phyloP scores from a whole-genome alignment of 1,140 invertebrate species.

The Megalopta genalis region DNA sequence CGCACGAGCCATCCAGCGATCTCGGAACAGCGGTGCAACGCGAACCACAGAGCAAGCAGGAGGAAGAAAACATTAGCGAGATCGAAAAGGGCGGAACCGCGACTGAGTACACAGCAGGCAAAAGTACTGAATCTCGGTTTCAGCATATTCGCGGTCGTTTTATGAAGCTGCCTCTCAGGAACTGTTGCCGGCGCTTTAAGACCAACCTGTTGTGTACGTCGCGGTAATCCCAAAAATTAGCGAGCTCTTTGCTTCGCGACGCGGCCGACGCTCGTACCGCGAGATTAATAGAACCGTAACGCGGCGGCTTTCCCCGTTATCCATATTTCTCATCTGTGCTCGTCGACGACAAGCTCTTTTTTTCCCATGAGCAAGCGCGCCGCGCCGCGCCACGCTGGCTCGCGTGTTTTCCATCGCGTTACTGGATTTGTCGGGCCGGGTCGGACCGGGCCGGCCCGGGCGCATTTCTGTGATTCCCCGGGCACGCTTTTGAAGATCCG shows the following conservation, averaged over 20 bases:
- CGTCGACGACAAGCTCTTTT: background rate
- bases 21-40: too few relatives aligned
- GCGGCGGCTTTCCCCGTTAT: background rate
- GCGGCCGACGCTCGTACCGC: background rate
- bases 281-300: conserved; percentile 5
- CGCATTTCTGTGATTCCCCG: conserved; percentile 33
- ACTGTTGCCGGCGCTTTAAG: background rate
- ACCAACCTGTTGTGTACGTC: background rate
- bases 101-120: background rate
- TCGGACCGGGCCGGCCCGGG: background rate
- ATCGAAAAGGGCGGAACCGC: background rate
- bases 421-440: conserved; percentile 1
- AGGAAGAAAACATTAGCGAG: background rate
- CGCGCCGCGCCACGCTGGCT: background rate
- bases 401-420: background rate
- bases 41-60: background rate
- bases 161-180: conserved; percentile 1
- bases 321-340: conserved; percentile 5
- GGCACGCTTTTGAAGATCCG: conserved; percentile 28
- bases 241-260: background rate
- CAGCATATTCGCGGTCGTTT: background rate
- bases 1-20: too few relatives aligned
- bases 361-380: conserved; percentile 1
- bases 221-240: conserved; percentile 5
- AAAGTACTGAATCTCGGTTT: background rate